These are phyloP conservation scores for Lepidurus arcticus DNA, from an alignment of 1,140 invertebrate species.

Conservation along the genomic window DNA sequence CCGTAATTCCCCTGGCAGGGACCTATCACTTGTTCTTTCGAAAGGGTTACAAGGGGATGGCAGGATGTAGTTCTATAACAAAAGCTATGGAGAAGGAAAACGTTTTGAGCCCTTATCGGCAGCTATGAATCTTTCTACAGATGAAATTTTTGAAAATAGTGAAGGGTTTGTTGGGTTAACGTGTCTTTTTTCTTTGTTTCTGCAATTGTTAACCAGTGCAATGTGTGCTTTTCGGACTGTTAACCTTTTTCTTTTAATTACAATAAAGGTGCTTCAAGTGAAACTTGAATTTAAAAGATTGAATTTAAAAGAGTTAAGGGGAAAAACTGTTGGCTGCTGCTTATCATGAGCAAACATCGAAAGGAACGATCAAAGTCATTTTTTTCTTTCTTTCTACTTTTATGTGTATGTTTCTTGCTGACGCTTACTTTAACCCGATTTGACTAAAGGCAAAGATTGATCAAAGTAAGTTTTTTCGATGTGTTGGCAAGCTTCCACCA, in stretches of 20 bases:
- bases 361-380: background rate
- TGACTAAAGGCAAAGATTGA: constrained; percentile 4
- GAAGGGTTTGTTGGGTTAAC: background rate
- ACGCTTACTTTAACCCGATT: background rate
- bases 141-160: background rate
- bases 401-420: too few species aligned
- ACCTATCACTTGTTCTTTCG: background rate
- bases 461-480: constrained; percentile 73
- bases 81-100: background rate
- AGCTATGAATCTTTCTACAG: background rate
- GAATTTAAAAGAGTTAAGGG: background rate
- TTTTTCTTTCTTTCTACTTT: background rate
- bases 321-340: background rate
- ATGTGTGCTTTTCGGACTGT: background rate
- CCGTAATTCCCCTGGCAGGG: constrained; percentile 20
- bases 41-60: background rate
- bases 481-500: constrained; percentile 66
- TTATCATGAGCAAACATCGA: background rate
- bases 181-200: background rate
- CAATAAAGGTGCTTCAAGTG: background rate
- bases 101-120: background rate
- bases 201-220: constrained; percentile 9
- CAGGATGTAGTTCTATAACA: background rate
- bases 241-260: constrained; percentile 12
- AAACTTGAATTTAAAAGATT: background rate